Evolutionary conservation across 64 coral and sea anemone genomes (phyloP).

Genomic region (Montipora cactus): DNA sequence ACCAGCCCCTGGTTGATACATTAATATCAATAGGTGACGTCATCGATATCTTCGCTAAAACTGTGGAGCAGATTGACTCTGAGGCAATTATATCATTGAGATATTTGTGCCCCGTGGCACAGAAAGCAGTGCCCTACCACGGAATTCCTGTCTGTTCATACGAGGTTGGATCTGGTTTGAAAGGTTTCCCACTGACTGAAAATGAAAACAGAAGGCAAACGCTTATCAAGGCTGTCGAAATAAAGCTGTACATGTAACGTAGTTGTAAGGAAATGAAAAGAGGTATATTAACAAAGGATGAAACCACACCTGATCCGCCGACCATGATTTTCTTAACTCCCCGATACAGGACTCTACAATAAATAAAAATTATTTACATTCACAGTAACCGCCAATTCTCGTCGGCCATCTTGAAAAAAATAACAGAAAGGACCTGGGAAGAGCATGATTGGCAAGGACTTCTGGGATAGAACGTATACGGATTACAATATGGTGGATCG

Average conservation of each 20-base stretch:
- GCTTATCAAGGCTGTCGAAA: background rate
- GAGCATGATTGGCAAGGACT: background rate
- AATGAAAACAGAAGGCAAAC: background rate
- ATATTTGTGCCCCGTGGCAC: too few species aligned
- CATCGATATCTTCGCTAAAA: too few species aligned
- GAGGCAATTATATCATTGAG: too few species aligned
- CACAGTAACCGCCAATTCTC: background rate
- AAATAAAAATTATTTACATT: background rate
- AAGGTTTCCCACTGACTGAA: conserved; percentile 58
- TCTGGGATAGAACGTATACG: background rate
- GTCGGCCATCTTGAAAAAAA: background rate
- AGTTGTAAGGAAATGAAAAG: background rate
- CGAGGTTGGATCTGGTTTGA: conserved; percentile 79
- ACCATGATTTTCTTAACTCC: background rate
- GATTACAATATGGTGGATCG: background rate
- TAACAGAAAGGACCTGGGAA: background rate
- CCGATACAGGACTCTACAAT: background rate
- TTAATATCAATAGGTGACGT: too few species aligned
- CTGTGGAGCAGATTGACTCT: too few species aligned
- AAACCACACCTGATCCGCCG: conserved; percentile 40
- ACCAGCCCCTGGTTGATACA: too few species aligned
- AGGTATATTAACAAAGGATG: background rate
- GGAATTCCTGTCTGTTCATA: conserved; percentile 88
- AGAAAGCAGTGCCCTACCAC: conserved; percentile 48
- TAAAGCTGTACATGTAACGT: background rate